Evolutionary conservation across 2,113 vertebrate genomes (phyloP).

Genomic region (Gobiocypris rarus): DNA sequence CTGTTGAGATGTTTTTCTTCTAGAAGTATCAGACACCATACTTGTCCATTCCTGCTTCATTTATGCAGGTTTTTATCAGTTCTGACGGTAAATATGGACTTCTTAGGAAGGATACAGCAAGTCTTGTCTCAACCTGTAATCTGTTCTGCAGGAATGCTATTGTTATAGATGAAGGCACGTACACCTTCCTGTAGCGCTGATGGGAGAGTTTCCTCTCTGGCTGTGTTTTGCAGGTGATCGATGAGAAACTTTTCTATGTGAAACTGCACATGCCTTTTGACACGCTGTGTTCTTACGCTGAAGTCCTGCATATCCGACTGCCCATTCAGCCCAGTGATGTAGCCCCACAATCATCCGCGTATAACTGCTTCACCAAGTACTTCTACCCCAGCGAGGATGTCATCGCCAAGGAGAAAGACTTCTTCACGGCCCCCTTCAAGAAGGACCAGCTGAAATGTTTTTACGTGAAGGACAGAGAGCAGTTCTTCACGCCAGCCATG

Average conservation of each 20-base stretch:
- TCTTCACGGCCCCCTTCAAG: slow-evolving; percentile 86
- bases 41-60: not conserved
- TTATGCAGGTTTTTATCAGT: slow-evolving; percentile 61
- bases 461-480: slow-evolving; percentile 79
- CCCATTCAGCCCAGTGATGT: slow-evolving; percentile 88
- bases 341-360: slow-evolving; percentile 83
- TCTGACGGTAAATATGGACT: slow-evolving; percentile 74
- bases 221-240: slow-evolving; percentile 85
- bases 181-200: slow-evolving; percentile 77
- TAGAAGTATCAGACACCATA: not conserved
- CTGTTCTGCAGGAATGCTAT: not conserved
- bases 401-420: slow-evolving; percentile 77
- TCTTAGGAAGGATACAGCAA: not conserved
- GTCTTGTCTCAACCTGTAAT: not conserved
- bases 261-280: slow-evolving; percentile 96
- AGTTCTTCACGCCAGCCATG: slow-evolving; percentile 89
- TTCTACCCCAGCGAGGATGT: slow-evolving; percentile 87
- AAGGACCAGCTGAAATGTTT: slow-evolving; percentile 65
- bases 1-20: not conserved
- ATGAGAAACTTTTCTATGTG: slow-evolving; percentile 88
- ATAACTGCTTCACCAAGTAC: slow-evolving; percentile 86
- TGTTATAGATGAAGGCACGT: not conserved
- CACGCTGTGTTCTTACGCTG: slow-evolving; percentile 87
- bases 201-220: slow-evolving; percentile 82
- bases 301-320: slow-evolving; percentile 92